Evolutionary conservation across 2,888 invertebrate genomes (phyloP).

Genomic region (Masnerella sp.): DNA sequence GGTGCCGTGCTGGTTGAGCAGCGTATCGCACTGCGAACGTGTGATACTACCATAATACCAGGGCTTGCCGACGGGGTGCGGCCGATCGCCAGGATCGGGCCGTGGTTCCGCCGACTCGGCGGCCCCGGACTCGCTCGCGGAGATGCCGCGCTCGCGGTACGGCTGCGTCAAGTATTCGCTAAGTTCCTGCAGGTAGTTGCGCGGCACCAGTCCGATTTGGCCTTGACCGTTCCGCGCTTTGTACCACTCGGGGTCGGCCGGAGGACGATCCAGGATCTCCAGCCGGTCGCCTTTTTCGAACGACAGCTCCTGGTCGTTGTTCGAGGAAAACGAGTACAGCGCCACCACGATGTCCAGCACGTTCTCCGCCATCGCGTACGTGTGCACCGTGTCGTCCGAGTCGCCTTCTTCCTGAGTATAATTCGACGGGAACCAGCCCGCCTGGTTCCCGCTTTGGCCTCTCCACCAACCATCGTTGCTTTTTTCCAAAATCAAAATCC

Average conservation of each 20-base stretch:
- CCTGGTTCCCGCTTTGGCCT: conserved; percentile 86
- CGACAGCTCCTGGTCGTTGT: conserved; percentile 96
- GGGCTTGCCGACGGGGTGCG: conserved; percentile 88
- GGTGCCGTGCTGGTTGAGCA: conserved; percentile 95
- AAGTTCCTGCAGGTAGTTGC: conserved; percentile 95
- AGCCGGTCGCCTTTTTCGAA: conserved; percentile 98
- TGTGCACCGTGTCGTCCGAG: conserved; percentile 91
- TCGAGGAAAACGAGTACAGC: conserved; percentile 94
- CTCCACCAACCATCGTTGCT: conserved; percentile 99
- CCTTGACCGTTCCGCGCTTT: conserved; percentile 96
- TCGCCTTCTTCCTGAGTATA: conserved; percentile 96
- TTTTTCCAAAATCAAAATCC: conserved; percentile 97
- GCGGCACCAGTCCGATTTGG: conserved; percentile 95
- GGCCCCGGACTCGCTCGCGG: conserved; percentile 52
- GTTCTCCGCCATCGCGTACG: conserved; percentile 96
- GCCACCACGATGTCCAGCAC: conserved; percentile 98
- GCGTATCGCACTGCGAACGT: conserved; percentile 96
- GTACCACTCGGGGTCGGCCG: conserved; percentile 99
- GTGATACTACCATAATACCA: conserved; percentile 99
- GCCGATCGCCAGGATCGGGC: conserved; percentile 80
- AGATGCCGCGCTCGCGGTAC: conserved; percentile 81
- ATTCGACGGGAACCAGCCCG: conserved; percentile 98
- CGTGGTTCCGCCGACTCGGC: conserved; percentile 56
- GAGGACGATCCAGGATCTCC: conserved; percentile 97
- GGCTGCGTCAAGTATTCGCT: conserved; percentile 93